phyloP scores from a whole-genome alignment of 1,140 invertebrate genomes.

The Aethina tumida region DNA sequence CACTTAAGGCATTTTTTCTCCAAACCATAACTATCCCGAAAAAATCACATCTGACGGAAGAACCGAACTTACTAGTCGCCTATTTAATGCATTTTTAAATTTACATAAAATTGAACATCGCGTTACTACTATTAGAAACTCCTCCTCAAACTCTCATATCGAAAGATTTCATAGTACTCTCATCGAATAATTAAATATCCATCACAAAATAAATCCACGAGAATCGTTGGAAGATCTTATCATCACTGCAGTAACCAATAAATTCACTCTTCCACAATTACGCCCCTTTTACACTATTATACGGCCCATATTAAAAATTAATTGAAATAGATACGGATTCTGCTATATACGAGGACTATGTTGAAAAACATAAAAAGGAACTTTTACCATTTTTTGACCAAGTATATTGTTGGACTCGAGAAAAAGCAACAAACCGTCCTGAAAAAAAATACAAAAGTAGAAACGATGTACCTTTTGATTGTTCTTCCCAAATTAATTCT shows the following conservation, averaged over 20 bases:
- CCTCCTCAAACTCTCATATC: slow-evolving; percentile 10
- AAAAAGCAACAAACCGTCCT: no score
- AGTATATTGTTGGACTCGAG: no score
- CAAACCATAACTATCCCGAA: slow-evolving; percentile 18
- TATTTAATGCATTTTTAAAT: slow-evolving; percentile 17
- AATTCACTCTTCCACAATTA: slow-evolving; percentile 12
- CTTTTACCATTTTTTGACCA: no score
- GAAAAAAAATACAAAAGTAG: no score
- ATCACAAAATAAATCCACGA: slow-evolving; percentile 6
- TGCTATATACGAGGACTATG: no score
- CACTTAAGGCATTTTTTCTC: slow-evolving; percentile 15
- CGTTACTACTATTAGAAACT: slow-evolving; percentile 16
- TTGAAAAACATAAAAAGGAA: no score
- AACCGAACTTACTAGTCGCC: slow-evolving; percentile 17
- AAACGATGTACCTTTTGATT: no score
- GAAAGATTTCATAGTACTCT: slow-evolving; percentile 17
- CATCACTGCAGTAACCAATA: slow-evolving; percentile 9
- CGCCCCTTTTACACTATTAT: slow-evolving; percentile 15
- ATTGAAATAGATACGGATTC: no score
- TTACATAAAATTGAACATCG: slow-evolving; percentile 16
- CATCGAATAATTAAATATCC: slow-evolving; percentile 11
- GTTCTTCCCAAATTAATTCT: no score
- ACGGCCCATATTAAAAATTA: slow-evolving; percentile 23
- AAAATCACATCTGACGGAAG: slow-evolving; percentile 22
- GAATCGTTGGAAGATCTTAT: slow-evolving; percentile 10